Evolutionary conservation across 2,113 vertebrate species (phyloP).

Genomic region (Irena cyanogastra): DNA sequence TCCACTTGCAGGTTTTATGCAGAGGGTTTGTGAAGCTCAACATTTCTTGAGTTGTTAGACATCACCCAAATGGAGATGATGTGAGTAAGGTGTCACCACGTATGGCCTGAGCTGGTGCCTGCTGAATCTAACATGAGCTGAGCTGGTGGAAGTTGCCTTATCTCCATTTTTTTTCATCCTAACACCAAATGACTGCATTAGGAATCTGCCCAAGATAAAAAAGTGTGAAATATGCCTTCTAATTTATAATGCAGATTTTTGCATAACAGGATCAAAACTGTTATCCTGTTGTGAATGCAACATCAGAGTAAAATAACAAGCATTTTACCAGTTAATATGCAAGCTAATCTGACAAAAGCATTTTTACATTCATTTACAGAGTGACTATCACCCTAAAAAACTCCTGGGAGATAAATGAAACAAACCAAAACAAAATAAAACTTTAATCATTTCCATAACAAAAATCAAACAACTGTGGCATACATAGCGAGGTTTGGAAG

Average conservation of each 20-base stretch:
- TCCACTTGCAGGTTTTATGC: not conserved
- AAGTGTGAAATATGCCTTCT: slow-evolving; percentile 47
- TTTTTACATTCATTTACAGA: slow-evolving; percentile 35
- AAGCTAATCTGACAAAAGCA: slow-evolving; percentile 42
- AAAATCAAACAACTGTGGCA: slow-evolving; percentile 55
- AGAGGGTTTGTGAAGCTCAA: not conserved
- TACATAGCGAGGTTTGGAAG: slow-evolving; percentile 40
- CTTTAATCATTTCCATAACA: slow-evolving; percentile 43
- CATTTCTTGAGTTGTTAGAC: not conserved
- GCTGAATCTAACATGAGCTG: not conserved
- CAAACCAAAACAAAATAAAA: slow-evolving; percentile 48
- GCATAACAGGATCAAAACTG: slow-evolving; percentile 62
- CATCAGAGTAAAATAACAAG: slow-evolving; percentile 47
- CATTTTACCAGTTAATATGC: slow-evolving; percentile 33
- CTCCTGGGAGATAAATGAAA: slow-evolving; percentile 55
- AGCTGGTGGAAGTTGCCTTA: not conserved
- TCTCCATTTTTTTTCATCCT: slow-evolving; percentile 26
- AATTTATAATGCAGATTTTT: slow-evolving; percentile 65
- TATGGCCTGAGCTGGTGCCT: not conserved
- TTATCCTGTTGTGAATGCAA: slow-evolving; percentile 45
- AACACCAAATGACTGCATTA: slow-evolving; percentile 34
- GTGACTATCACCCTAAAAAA: slow-evolving; percentile 15
- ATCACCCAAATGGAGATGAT: not conserved
- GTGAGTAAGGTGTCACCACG: not conserved
- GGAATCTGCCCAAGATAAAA: slow-evolving; percentile 31